A percentile compares a stretch with the other conserved stretches of the same genome.
Conservation (phyloP, 2,888 invertebrate species). For the Chirona hameri region DNA sequence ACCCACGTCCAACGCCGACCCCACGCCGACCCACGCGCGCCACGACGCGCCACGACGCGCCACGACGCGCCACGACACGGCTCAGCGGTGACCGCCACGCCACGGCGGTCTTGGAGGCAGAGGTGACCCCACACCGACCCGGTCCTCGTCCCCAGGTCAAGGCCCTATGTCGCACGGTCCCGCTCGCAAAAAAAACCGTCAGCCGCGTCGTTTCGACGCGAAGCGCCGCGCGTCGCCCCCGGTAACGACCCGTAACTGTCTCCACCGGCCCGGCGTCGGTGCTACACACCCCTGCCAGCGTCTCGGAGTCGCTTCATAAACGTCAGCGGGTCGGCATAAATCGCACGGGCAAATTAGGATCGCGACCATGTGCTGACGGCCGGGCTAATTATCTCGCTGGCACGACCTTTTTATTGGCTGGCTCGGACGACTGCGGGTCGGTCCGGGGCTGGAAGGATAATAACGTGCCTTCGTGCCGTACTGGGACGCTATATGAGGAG, state of each 20-base stretch:
- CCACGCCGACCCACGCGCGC: too few species aligned
- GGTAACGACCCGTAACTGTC: slow-evolving; percentile 9
- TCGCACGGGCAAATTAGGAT: background rate
- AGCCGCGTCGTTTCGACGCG: background rate
- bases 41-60: too few species aligned
- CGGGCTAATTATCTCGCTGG: background rate
- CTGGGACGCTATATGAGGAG: too few species aligned
- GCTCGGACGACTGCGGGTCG: too few species aligned
- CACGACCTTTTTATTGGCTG: background rate
- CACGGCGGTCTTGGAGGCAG: too few species aligned
- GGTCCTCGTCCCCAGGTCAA: background rate
- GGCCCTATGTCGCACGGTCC: background rate
- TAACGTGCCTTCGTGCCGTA: too few species aligned
- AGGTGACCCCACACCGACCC: background rate
- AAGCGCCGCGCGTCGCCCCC: background rate
- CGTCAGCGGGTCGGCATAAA: background rate
- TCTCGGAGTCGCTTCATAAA: background rate
- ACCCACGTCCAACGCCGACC: background rate
- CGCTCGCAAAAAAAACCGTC: background rate
- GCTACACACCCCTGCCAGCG: background rate
- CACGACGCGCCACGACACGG: too few species aligned
- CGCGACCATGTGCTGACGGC: background rate
- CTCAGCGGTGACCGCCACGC: too few species aligned
- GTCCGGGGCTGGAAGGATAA: too few species aligned
- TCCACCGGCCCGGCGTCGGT: background rate